Percentiles rank a stretch among this genome's conserved stretches.
phyloP scores from a whole-genome alignment of 2,113 vertebrate species.

The Tragelaphus buxtoni region DNA sequence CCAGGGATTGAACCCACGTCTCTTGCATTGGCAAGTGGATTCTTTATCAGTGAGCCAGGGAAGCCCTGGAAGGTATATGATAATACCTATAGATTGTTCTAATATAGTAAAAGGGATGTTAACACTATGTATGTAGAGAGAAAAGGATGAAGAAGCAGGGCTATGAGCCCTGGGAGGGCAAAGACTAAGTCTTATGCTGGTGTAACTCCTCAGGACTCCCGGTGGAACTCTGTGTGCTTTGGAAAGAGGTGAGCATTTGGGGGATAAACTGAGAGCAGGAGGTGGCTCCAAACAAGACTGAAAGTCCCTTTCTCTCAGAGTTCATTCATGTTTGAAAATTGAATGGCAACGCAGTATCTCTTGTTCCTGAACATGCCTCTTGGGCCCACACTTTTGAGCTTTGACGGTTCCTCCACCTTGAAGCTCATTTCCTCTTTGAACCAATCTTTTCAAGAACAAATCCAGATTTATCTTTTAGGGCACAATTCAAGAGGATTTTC shows the following conservation, averaged over 20 bases:
- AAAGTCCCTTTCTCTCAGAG: not conserved
- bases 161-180: not conserved
- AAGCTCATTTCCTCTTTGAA: not conserved
- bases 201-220: not conserved
- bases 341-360: not conserved
- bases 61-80: not conserved
- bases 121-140: not conserved
- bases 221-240: not conserved
- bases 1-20: not conserved
- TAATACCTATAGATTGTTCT: not conserved
- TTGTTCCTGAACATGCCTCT: not conserved
- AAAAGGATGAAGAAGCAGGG: not conserved
- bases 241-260: not conserved
- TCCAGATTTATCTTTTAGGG: not conserved
- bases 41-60: not conserved
- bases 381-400: not conserved
- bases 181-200: not conserved
- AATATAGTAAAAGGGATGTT: not conserved
- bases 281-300: not conserved
- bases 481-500: not conserved
- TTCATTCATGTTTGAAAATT: not conserved
- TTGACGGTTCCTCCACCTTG: not conserved
- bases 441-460: not conserved
- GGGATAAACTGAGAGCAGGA: not conserved
- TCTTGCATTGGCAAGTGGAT: not conserved